These are phyloP conservation scores for Mobula birostris DNA, from an alignment of 2,113 vertebrate species.

Conservation along the genomic window DNA sequence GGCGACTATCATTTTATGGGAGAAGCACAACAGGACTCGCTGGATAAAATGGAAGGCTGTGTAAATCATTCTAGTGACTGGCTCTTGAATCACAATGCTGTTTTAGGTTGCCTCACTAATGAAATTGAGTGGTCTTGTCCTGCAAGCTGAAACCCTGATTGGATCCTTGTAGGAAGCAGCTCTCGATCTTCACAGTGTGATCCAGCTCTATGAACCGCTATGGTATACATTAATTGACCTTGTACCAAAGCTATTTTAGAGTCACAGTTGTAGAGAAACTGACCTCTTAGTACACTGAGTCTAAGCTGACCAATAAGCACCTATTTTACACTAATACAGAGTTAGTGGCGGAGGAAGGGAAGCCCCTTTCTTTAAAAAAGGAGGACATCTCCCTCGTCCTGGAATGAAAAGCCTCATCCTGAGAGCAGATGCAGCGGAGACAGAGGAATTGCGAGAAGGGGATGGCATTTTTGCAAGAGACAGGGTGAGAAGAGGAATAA, in stretches of 20 bases:
- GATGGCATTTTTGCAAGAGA: too few relatives aligned
- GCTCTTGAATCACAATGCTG: background rate
- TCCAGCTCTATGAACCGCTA: background rate
- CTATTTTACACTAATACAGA: too few relatives aligned
- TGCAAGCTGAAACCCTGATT: background rate
- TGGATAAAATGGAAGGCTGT: background rate
- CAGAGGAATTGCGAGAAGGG: too few relatives aligned
- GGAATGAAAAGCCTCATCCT: too few relatives aligned
- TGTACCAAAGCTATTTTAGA: background rate
- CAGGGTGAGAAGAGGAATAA: too few relatives aligned
- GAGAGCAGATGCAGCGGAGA: too few relatives aligned
- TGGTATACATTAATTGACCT: background rate
- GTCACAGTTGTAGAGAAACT: too few relatives aligned
- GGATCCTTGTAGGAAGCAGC: background rate
- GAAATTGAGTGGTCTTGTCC: background rate
- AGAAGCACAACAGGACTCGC: background rate
- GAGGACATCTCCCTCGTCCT: too few relatives aligned
- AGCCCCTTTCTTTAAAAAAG: too few relatives aligned
- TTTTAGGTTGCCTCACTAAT: background rate
- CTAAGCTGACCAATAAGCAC: too few relatives aligned
- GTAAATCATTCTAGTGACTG: background rate
- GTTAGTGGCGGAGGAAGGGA: background rate
- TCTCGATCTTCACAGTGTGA: too few relatives aligned
- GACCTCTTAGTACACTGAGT: too few relatives aligned
- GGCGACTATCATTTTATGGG: background rate